Base-by-base conservation (phyloP, 2,113 vertebrate species). In the Halichoeres trimaculatus region DNA sequence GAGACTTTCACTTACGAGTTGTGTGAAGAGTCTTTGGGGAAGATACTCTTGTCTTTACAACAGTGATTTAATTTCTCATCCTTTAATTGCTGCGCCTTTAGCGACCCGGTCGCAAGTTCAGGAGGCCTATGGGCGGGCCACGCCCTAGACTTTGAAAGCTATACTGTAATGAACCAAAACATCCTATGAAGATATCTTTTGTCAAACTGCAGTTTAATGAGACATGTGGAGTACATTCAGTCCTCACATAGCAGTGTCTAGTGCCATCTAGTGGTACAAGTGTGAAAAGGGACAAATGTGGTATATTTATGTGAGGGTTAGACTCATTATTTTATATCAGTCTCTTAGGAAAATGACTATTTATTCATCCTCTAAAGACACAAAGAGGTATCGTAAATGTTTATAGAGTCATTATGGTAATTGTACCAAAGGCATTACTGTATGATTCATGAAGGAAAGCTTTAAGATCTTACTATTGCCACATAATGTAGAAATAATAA, bases 241-340 rank as follows among this genome's bases (percentile, higher is more conserved):
- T 10, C 41, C 45, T 83, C 61, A 72, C 68, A 73, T 51, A 26
- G 55, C 17, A 77, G 88, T 36, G 17, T 76, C 61, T 54, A 80
- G 59, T 84, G 88, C 83, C 91, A 91, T 82, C 91, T 90, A 85
- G 91, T 91, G 88, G 84, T 62, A 10, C 10, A 23, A 36, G 19
- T 22, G 7, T 59, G 1, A 63, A 38, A n/a, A 43, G 38, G 36
- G 12, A 35, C 30, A 40, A 35, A 20, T 10, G 22, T n/a, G 48
- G 8, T 8, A 10, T 14, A 45, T 12, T 35, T 38, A 5, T 4
- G 11, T 22, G 36, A 26, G 4, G 11, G 12, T 70, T 73, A 56
- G 11, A 65, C 11, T 34, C 0, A 3, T 58, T 66, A 48, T 68
- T 45, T 16, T 36, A 30, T 26, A 70, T 55, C 35, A 30, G 51